Base-by-base conservation (phyloP, 1,140 invertebrate genomes). In the Saxidomus purpurata region DNA sequence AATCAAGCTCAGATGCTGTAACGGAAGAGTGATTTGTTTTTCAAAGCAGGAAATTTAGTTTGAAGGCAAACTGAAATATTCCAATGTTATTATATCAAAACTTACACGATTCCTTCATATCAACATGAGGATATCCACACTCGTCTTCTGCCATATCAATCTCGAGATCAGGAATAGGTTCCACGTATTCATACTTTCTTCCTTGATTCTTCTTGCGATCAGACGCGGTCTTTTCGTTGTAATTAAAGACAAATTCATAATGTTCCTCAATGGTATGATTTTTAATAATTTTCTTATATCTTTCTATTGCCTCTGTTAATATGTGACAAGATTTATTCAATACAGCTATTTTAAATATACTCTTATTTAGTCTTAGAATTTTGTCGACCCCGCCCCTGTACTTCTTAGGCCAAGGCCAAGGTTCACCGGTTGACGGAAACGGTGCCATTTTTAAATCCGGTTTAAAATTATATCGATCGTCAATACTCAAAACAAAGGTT, bases 81-180 rank as follows among this genome's bases (percentile, higher is more conserved):
- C n/a, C n/a, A n/a, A n/a, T n/a, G n/a, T n/a, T n/a, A n/a, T n/a
- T n/a, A n/a, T n/a, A n/a, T n/a, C n/a, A n/a, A n/a, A n/a, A 87
- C 85, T 76, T 67, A 87, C 85, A 87, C 0, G 85, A 87, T 59
- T 87, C 85, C 13, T 87, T 47, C 85, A 87, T 87, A n/a, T 79
- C 38, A 34, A 87, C 59, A 49, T 87, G 52, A 22, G 85, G 85
- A 63, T 87, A 87, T 34, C 85, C 71, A 76, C 85, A 87, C 22
- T 79, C 55, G 1, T 61, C 52, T 36, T 43, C 49, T 2, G 0
- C 19, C 8, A 87, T 59, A 25, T 63, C 31, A 34, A 87, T 63
- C 36, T 87, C 40, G 19, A 87, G 71, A 34, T 76, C 25, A 11
- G 1, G 17, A 34, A 87, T 61, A 13, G 19, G 25, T 31, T 36